phyloP scores from a whole-genome alignment of 2,113 vertebrate genomes.

The Hyperopisus bebe region DNA sequence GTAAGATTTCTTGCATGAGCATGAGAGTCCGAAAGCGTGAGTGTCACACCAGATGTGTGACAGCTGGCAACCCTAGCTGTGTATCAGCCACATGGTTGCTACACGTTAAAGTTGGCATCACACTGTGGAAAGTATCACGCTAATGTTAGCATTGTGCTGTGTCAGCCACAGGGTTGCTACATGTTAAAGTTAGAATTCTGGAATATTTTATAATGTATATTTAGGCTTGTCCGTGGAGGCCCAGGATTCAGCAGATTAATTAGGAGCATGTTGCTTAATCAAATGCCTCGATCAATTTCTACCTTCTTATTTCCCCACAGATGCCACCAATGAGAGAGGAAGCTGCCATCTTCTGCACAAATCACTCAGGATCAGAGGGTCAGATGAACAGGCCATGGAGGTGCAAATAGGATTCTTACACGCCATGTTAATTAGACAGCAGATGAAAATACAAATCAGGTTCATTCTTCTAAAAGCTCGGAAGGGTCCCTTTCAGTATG shows the following conservation, averaged over 20 bases:
- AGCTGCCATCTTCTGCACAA: not conserved
- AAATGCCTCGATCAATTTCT: not conserved
- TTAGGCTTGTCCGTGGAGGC: not conserved
- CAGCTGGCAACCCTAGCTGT: not conserved
- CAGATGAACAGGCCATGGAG: not conserved
- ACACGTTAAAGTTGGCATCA: not conserved
- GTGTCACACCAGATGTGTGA: too few relatives aligned
- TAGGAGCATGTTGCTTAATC: conserved; percentile 3
- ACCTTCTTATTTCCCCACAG: conserved; percentile 4
- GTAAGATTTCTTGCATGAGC: too few relatives aligned
- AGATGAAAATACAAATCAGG: not conserved
- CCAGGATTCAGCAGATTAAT: not conserved
- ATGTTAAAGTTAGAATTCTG: not conserved
- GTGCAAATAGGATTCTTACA: not conserved
- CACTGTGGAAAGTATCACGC: not conserved
- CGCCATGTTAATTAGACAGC: not conserved
- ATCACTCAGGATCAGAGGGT: not conserved
- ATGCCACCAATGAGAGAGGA: not conserved
- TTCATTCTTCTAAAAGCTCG: not conserved
- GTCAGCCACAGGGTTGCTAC: not conserved
- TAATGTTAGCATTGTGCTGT: not conserved
- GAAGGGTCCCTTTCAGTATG: not conserved
- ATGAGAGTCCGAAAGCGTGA: too few relatives aligned
- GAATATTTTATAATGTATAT: not conserved
- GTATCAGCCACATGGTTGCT: not conserved